phyloP scores from a whole-genome alignment of 2,797 vertebrate species.

The Enteromius paludinosus region DNA sequence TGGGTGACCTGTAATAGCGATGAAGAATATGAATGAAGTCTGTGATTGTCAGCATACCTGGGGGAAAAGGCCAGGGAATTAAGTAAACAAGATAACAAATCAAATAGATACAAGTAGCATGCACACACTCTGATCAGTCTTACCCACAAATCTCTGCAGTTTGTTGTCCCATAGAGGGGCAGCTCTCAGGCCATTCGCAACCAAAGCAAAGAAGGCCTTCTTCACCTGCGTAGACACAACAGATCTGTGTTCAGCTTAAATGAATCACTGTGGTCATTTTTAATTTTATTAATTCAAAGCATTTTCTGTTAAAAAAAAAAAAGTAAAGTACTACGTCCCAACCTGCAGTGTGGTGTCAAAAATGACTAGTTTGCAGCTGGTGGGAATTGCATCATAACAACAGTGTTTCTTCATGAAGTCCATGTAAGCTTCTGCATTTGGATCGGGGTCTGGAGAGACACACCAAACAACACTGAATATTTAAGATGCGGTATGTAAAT shows the following conservation, averaged over 20 bases:
- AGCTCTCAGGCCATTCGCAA: conserved; percentile 92
- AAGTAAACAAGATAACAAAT: neutral
- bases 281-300: neutral
- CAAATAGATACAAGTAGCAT: neutral
- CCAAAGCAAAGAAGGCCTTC: conserved; percentile 94
- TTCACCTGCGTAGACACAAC: conserved; percentile 82
- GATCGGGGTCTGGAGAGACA: conserved; percentile 57
- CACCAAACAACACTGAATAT: neutral
- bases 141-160: conserved; percentile 96
- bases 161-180: conserved; percentile 96
- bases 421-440: conserved; percentile 85
- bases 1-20: conserved; percentile 91
- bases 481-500: neutral
- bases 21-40: conserved; percentile 99
- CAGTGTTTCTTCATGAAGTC: conserved; percentile 91
- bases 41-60: conserved; percentile 99
- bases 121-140: conserved; percentile 61
- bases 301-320: neutral
- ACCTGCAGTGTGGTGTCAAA: conserved; percentile 82
- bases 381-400: conserved; percentile 93
- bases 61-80: neutral
- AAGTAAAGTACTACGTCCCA: neutral
- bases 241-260: neutral
- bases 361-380: conserved; percentile 94
- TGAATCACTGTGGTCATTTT: neutral